These are phyloP conservation scores for Mimumesa dahlbomi DNA, from an alignment of 2,888 invertebrate species.

Conservation along the genomic window DNA sequence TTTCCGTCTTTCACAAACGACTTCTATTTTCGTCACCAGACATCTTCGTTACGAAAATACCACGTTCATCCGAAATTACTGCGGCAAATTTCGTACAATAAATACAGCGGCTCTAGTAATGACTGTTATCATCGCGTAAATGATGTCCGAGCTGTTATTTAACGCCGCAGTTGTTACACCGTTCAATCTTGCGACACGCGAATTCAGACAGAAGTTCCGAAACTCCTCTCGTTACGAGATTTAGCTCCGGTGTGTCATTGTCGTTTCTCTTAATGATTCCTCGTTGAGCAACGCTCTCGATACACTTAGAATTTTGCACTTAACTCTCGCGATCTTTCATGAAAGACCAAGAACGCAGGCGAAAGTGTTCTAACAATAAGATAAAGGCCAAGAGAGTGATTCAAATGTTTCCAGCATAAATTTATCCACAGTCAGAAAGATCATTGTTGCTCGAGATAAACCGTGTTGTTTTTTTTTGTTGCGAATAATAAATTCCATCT, in stretches of 20 bases:
- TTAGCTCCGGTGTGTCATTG: background rate
- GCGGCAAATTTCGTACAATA: background rate
- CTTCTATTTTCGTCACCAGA: no score
- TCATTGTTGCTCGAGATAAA: no score
- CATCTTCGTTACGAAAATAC: no score
- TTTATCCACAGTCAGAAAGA: no score
- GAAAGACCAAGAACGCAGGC: conserved; percentile 21
- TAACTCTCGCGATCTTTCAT: background rate
- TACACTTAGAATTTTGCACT: background rate
- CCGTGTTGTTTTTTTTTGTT: no score
- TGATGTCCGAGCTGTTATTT: background rate
- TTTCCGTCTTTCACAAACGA: no score
- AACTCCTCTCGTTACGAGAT: background rate
- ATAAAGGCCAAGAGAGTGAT: conserved; percentile 28
- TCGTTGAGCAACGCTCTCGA: background rate
- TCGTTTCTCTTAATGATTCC: background rate
- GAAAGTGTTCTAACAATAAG: conserved; percentile 33
- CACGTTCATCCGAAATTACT: no score
- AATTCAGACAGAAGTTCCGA: background rate
- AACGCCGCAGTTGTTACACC: background rate
- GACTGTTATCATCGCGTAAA: background rate
- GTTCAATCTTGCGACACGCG: background rate
- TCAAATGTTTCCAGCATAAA: background rate
- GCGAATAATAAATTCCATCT: no score
- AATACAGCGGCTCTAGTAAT: background rate